Base-by-base conservation (phyloP, 2,888 invertebrate species). In the Dryadula phaetusa region DNA sequence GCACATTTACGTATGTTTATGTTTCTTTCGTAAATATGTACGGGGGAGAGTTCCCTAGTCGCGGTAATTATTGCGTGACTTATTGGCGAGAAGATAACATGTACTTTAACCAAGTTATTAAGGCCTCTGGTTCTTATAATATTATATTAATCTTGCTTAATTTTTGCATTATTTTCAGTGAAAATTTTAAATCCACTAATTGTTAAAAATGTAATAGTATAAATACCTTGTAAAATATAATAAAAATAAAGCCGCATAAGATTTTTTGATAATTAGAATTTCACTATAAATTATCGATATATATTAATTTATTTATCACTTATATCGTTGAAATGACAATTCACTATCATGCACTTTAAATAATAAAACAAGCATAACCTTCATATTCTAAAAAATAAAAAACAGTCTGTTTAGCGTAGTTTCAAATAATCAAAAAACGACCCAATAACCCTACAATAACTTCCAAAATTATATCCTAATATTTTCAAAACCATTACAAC, bases 31-130 rank as follows among this genome's bases (percentile, higher is more conserved):
- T 90, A 91, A 91, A 91, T 89, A 88, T 86, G 85, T 86, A 83
- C 84, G 81, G 80, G 78, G 86, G 76, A 77, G 88, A 86, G 90
- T 87, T 86, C 82, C 85, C 81, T 77, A 81, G 79, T 82, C 85
- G 87, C 87, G 84, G 92, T 89, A 92, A 92, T 92, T 92, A 92
- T 89, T 87, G 90, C 86, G 86, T 91, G 91, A 92, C 90, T 92
- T 92, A 92, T 92, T 92, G 91, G 85, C 86, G 86, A 83, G 84
- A 81, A 88, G 92, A 92, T 92, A 92, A 89, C 91, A 88, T 88
- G 88, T 88, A 85, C 84, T 76, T 78, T 77, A 76, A 78, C 91
- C 86, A 83, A 69, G 72, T 61, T 78, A 72, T 62, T 5, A 56
- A 76, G 86, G 85, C 46, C 87, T 74, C 74, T 49, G 56, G 37